Evolutionary conservation across 2,888 invertebrate species (phyloP), one percentile per base, ranked within the genome.

Genomic region (Myathropa florea): DNA sequence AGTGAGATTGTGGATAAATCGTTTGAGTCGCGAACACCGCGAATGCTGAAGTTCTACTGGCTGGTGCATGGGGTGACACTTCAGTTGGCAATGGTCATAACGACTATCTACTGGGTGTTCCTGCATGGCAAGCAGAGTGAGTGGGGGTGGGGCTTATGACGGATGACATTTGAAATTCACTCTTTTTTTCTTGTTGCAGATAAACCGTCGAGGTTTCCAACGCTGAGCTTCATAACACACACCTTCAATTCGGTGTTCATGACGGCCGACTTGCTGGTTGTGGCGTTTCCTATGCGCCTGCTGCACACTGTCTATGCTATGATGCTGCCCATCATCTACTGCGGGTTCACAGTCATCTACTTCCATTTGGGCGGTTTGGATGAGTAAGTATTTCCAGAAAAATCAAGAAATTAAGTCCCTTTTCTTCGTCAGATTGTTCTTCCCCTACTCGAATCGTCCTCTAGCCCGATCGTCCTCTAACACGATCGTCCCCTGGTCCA

Each of bases 241-340:
- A 95, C 95, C 7, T 94, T 95, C 78, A 97, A 97, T 93, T 95
- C 96, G 0, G 88, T 96, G 3, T 92, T 96, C 85, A 96, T 97
- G 95, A 89, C 96, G 46, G 89, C 95, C 4, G 97, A 97, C 92
- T 92, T 97, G 76, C 93, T 94, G 59, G 92, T 97, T 30, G 95
- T 96, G 3, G 94, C 95, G 71, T 95, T 97, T 90, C 97, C 97
- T 0, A 93, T 96, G 61, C 94, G 95, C 36, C 91, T 96, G 28
- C 93, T 95, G 59, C 95, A 95, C 89, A 94, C 94, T 76, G 93
- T 95, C 90, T 95, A 95, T 93, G 94, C 95, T 30, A 93, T 95
- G 28, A 91, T 94, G 36, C 93, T 95, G 80, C 95, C 95, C 0
- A 90, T 94, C 9, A 90, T 92, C 2, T 95, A 94, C 89, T 93